phyloP scores from a whole-genome alignment of 2,888 invertebrate species.

The Scaptomyza reducta region DNA sequence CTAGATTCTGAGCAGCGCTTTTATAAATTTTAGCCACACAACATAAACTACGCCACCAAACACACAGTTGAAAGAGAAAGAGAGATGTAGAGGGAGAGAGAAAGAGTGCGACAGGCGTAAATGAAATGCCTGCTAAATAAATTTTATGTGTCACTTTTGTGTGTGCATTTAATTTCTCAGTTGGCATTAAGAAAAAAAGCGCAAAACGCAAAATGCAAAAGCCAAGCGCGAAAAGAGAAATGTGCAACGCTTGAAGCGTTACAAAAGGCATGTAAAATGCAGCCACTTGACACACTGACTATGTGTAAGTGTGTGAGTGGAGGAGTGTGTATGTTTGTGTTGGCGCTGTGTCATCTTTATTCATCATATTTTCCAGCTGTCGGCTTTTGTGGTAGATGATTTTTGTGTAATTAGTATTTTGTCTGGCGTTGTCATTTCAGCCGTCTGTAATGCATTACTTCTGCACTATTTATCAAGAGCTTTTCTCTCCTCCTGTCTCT shows the following conservation, averaged over 20 bases:
- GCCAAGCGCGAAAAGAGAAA: constrained; percentile 22
- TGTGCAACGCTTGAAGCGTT: constrained; percentile 37
- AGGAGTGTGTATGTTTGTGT: constrained; percentile 7
- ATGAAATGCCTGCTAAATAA: constrained; percentile 70
- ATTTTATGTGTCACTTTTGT: constrained; percentile 66
- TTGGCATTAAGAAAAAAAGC: constrained; percentile 48
- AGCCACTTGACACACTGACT: constrained; percentile 63
- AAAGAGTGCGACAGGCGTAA: constrained; percentile 21
- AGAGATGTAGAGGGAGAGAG: not conserved
- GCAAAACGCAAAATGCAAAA: constrained; percentile 9
- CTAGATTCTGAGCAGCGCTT: constrained; percentile 29
- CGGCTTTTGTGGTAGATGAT: not conserved
- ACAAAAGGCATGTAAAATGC: constrained; percentile 60
- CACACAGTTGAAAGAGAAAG: not conserved
- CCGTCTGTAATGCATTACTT: not conserved
- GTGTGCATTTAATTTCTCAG: constrained; percentile 73
- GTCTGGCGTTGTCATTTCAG: not conserved
- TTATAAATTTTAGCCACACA: constrained; percentile 32
- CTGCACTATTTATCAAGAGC: not conserved
- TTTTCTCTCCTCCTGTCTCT: not conserved
- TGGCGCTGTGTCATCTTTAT: constrained; percentile 48
- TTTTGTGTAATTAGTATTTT: constrained; percentile 1
- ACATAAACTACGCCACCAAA: constrained; percentile 8
- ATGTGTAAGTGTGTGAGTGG: constrained; percentile 6
- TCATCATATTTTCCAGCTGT: constrained; percentile 44